A percentile compares a stretch with the other conserved stretches of the same genome.
phyloP scores from a whole-genome alignment of 2,888 invertebrate genomes.

The Dryomyza anilis region DNA sequence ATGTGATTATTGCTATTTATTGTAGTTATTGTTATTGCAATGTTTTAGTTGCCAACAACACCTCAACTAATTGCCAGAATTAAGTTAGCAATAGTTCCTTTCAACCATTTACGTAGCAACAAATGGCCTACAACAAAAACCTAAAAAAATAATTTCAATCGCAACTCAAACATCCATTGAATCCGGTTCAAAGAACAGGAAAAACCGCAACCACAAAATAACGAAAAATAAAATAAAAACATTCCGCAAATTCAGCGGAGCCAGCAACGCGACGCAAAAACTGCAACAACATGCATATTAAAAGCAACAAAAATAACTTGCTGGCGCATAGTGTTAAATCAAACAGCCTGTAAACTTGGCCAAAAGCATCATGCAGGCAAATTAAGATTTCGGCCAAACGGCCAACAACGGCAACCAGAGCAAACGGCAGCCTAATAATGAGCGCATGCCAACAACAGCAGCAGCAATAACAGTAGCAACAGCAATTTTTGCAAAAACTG shows the following conservation, averaged over 20 bases:
- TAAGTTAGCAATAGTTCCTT: neutral
- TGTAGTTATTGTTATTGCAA: neutral
- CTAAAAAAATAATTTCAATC: neutral
- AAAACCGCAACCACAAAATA: neutral
- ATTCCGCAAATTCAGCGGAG: neutral
- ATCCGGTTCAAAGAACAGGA: neutral
- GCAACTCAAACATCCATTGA: neutral
- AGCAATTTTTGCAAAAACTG: too few relatives aligned
- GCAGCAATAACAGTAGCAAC: conserved; percentile 3
- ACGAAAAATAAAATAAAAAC: neutral
- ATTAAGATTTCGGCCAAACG: neutral
- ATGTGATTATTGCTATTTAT: neutral
- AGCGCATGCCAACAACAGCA: conserved; percentile 2
- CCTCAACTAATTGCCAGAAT: neutral
- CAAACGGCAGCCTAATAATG: neutral
- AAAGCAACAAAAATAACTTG: neutral
- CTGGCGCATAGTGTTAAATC: conserved; percentile 11
- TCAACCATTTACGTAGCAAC: too few relatives aligned
- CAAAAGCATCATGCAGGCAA: neutral
- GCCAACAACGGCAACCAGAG: neutral
- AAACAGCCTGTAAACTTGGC: conserved; percentile 16
- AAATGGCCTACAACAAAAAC: too few relatives aligned
- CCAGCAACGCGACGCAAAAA: neutral
- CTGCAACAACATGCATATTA: neutral
- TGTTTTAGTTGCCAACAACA: neutral